Percentiles rank a stretch among this genome's conserved stretches.
Conservation (phyloP, 2,888 invertebrate genomes). For the Psylliodes chrysocephalus region DNA sequence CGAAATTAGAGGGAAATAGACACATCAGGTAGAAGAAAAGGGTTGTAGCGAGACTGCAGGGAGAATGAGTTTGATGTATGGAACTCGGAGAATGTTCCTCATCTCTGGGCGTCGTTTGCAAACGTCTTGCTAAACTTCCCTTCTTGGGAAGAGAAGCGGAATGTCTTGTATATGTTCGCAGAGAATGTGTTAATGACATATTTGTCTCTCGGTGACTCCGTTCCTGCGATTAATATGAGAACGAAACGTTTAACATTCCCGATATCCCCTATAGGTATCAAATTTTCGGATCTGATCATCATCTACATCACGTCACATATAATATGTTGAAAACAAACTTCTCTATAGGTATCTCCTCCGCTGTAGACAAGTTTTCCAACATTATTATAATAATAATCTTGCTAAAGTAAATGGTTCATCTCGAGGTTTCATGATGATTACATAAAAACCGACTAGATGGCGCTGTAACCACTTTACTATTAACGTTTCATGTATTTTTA, state of each 20-base stretch:
- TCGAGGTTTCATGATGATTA: too few species aligned
- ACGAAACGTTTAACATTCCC: conserved; percentile 37
- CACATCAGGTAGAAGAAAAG: conserved; percentile 46
- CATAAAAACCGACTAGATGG: too few species aligned
- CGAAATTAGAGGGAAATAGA: neutral
- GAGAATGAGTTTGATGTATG: conserved; percentile 60
- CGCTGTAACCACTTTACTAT: too few species aligned
- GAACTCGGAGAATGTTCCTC: conserved; percentile 62
- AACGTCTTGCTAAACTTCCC: conserved; percentile 60
- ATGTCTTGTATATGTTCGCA: conserved; percentile 58
- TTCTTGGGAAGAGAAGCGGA: conserved; percentile 53
- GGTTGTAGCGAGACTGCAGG: conserved; percentile 49
- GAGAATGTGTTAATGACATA: conserved; percentile 63
- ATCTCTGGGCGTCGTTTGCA: conserved; percentile 59
- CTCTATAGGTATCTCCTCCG: too few species aligned
- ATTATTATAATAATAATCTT: too few species aligned
- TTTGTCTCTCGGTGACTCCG: conserved; percentile 54
- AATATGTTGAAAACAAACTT: conserved; percentile 3
- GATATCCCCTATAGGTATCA: conserved; percentile 24
- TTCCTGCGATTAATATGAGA: conserved; percentile 50
- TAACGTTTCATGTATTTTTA: too few species aligned
- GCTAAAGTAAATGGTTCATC: too few species aligned
- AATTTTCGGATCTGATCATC: conserved; percentile 3
- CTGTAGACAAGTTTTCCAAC: too few species aligned
- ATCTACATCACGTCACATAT: too few species aligned